Conservation (phyloP, 2,113 vertebrate species). For the Orcinus orca region DNA sequence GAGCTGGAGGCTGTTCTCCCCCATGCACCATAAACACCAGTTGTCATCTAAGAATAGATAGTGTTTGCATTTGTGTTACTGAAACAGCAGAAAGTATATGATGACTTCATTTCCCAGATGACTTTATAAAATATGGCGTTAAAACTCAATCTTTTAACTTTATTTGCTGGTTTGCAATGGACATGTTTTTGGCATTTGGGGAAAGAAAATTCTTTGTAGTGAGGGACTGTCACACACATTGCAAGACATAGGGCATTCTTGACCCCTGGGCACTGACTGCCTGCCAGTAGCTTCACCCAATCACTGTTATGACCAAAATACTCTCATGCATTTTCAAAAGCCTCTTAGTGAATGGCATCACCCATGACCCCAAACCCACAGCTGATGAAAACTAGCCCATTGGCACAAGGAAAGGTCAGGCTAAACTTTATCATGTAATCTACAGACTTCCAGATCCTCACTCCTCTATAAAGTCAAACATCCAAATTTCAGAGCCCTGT, state of each 20-base stretch:
- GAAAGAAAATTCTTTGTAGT: background rate
- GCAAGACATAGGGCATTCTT: background rate
- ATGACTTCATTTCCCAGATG: background rate
- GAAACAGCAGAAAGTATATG: background rate
- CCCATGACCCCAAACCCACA: background rate
- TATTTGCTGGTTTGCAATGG: background rate
- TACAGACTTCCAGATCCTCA: background rate
- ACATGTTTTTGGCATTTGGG: background rate
- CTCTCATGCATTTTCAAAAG: background rate
- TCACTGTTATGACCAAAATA: background rate
- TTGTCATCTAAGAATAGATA: constrained; percentile 53
- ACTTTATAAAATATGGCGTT: background rate
- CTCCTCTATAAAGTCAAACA: background rate
- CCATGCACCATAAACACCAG: background rate
- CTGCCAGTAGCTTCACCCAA: background rate
- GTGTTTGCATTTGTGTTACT: constrained; percentile 32
- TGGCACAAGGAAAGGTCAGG: background rate
- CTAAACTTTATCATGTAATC: background rate
- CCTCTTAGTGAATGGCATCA: background rate
- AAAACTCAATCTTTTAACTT: background rate
- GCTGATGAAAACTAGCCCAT: background rate
- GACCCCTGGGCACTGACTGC: background rate
- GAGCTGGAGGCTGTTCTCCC: background rate
- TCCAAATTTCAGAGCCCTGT: background rate
- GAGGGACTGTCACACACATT: background rate